phyloP scores from a whole-genome alignment of 2,888 invertebrate species.

The Sclerodermus sp. region DNA sequence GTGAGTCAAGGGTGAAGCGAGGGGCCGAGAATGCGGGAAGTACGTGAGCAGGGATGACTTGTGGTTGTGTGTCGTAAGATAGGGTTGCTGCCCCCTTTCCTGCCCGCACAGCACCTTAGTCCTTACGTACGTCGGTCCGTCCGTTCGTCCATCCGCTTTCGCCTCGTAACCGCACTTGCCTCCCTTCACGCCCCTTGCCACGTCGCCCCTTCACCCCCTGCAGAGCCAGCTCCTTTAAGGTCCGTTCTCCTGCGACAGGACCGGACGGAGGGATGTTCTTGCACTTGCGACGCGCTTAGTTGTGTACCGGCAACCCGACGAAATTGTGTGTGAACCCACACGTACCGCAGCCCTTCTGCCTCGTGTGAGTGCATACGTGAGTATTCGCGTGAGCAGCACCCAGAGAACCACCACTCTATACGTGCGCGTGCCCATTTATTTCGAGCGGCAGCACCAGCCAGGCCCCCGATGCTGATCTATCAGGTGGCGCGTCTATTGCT shows the following conservation, averaged over 20 bases:
- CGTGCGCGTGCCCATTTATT: conserved; percentile 38
- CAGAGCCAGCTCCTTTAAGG: conserved; percentile 6
- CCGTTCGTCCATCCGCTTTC: not conserved
- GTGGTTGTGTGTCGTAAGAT: conserved; percentile 47
- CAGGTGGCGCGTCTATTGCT: conserved; percentile 33
- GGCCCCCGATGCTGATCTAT: conserved; percentile 33
- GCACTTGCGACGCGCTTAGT: conserved; percentile 40
- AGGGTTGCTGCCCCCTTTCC: conserved; percentile 19
- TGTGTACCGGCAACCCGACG: conserved; percentile 22
- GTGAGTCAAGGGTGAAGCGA: conserved; percentile 38
- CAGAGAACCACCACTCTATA: too few relatives aligned
- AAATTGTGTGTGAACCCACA: conserved; percentile 27
- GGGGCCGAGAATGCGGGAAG: conserved; percentile 35
- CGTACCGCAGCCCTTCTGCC: too few relatives aligned
- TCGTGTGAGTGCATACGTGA: too few relatives aligned
- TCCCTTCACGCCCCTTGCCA: conserved; percentile 7
- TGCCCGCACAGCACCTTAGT: conserved; percentile 28
- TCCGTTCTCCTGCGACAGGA: conserved; percentile 1
- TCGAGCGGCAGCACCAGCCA: conserved; percentile 31
- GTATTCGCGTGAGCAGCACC: too few relatives aligned
- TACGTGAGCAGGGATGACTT: conserved; percentile 45
- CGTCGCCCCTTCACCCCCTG: conserved; percentile 1
- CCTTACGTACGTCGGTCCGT: conserved; percentile 36
- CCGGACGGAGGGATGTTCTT: conserved; percentile 39
- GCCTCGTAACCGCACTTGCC: conserved; percentile 5